A percentile compares a stretch with the other conserved stretches of the same genome.
Evolutionary conservation across 2,888 invertebrate genomes (phyloP).

Genomic region (Diadegma fenestrale): DNA sequence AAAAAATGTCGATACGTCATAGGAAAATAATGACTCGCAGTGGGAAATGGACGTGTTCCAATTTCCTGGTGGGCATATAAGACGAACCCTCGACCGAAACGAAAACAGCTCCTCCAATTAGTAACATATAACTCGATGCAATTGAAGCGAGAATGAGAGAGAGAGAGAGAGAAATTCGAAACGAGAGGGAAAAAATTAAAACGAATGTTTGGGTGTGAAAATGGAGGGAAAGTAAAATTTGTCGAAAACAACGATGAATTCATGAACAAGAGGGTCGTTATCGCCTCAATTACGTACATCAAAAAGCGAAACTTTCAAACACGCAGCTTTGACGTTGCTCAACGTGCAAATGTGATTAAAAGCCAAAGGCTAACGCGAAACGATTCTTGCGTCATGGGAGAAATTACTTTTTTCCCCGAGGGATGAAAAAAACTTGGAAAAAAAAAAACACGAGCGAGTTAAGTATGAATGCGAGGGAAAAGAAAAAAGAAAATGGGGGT

Average conservation of each 20-base stretch:
- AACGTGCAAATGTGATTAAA: constrained; percentile 24
- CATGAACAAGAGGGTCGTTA: not conserved
- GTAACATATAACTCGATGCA: not conserved
- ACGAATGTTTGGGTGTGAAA: not conserved
- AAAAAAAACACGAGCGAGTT: not conserved
- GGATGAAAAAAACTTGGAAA: constrained; percentile 7
- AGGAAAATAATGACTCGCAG: not conserved
- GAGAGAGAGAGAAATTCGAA: not conserved
- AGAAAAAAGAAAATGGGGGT: constrained; percentile 26
- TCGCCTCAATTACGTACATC: constrained; percentile 6
- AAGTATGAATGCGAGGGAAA: not conserved
- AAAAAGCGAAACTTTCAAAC: not conserved
- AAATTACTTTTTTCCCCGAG: constrained; percentile 21
- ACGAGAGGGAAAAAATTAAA: not conserved
- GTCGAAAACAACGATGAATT: constrained; percentile 5
- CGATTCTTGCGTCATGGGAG: not conserved
- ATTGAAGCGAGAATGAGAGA: not conserved
- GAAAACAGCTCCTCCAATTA: constrained; percentile 1
- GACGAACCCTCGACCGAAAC: not conserved
- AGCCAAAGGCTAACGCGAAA: not conserved
- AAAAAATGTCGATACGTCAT: constrained; percentile 15
- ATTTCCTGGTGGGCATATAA: constrained; percentile 1
- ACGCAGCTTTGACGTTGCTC: constrained; percentile 7
- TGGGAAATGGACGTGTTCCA: not conserved
- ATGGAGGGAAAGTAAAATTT: not conserved